Evolutionary conservation across 2,888 invertebrate genomes (phyloP), one percentile per base, ranked within the genome.

Genomic region (Tipula confusa): DNA sequence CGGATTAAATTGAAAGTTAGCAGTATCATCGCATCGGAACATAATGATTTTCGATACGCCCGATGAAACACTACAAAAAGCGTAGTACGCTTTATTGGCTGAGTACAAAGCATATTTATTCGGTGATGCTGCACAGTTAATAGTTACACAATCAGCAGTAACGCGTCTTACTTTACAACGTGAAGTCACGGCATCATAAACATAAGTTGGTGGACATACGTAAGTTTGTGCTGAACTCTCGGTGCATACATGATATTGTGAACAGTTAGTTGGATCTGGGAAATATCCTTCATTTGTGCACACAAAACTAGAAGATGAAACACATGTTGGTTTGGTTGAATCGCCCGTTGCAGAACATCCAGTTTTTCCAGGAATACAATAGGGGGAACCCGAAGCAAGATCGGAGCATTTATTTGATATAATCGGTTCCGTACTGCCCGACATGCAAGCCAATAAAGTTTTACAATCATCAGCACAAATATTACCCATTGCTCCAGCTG

Each of bases 181-280:
- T 43, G 29, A 38, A 11, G 9, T 43, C 0, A n/a, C 15, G 1
- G 43, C 29, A 81, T 83, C 81, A 43, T 83, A 83, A 0, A 80
- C 83, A 38, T 29, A 83, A 29, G 29, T 81, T 29, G 11, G n/a
- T 83, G 81, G 38, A 18, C 83, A 80, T 38, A 43, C 38, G 18
- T 83, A 83, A 1, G 83, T 80, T 0, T 15, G 13, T 9, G 38
- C 83, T 2, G n/a, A 0, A 24, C n/a, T 7, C 18, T 28, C 38
- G 28, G 31, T 13, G 29, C 79, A 83, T 3, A 83, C 24, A 81
- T 80, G 36, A 3, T 83, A 83, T 43, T 43, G 38, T 15, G 80
- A 15, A 29, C 83, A 83, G n/a, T 83, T 83, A 15, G 80, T 15
- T 38, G 83, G 83, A 80, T 80, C 81, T 83, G 24, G 24, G 9